Conservation (phyloP, 2,888 invertebrate genomes). For the Aleiodes testaceus region DNA sequence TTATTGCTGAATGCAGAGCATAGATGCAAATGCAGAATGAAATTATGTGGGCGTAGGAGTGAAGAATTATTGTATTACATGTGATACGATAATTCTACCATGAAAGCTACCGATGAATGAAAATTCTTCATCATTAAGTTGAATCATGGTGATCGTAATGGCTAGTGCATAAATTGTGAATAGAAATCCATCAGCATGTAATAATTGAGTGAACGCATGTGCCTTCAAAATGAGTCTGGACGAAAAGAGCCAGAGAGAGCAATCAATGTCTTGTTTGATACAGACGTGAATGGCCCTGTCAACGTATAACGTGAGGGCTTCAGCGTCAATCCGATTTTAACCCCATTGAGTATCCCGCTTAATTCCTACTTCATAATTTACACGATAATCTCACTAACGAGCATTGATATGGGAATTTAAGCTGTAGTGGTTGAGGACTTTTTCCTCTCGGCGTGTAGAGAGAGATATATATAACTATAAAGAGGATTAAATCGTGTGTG, state of each 20-base stretch:
- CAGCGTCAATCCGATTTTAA: slow-evolving; percentile 24
- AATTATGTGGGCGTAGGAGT: slow-evolving; percentile 6
- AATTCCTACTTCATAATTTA: slow-evolving; percentile 30
- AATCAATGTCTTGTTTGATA: slow-evolving; percentile 27
- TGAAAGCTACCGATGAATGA: background rate
- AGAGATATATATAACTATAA: background rate
- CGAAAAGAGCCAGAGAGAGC: background rate
- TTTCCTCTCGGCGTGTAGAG: background rate
- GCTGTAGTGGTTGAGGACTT: background rate
- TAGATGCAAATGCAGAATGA: background rate
- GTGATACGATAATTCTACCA: no score
- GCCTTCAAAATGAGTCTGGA: background rate
- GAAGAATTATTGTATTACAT: no score
- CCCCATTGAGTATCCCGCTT: slow-evolving; percentile 19
- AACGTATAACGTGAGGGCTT: slow-evolving; percentile 20
- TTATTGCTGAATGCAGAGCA: slow-evolving; percentile 21
- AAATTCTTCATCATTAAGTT: slow-evolving; percentile 18
- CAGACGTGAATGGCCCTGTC: slow-evolving; percentile 33
- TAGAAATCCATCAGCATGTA: slow-evolving; percentile 11
- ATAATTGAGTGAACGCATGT: background rate
- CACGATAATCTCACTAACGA: slow-evolving; percentile 33
- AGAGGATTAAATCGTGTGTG: slow-evolving; percentile 14
- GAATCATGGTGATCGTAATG: slow-evolving; percentile 21
- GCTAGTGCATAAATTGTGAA: slow-evolving; percentile 26
- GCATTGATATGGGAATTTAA: slow-evolving; percentile 32